Percentiles rank a stretch among this genome's conserved stretches.
These are phyloP conservation scores for Drosophila antonietae DNA, from an alignment of 2,888 invertebrate species.

Conservation along the genomic window DNA sequence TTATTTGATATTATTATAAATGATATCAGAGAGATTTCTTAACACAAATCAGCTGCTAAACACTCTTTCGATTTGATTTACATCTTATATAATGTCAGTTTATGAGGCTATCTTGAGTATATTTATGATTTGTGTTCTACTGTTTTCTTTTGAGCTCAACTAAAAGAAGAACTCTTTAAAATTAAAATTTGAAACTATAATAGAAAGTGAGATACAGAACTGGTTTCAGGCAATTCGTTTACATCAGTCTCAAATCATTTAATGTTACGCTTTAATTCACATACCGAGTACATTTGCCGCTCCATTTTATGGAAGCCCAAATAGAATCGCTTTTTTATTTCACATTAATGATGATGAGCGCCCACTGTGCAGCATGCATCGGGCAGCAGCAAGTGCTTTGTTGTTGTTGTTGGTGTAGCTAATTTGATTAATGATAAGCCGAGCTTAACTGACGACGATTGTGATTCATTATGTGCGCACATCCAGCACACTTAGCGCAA, in stretches of 20 bases:
- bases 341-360: conserved; percentile 39
- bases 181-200: background rate
- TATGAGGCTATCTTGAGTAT: too few species aligned
- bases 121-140: background rate
- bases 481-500: conserved; percentile 76
- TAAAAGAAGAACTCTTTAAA: background rate
- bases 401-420: conserved; percentile 61
- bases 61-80: too few species aligned
- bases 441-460: conserved; percentile 80
- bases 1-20: background rate
- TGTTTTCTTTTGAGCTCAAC: background rate
- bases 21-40: too few species aligned
- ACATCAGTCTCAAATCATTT: conserved; percentile 6
- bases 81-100: too few species aligned
- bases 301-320: conserved; percentile 34
- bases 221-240: background rate
- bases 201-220: background rate
- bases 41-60: too few species aligned
- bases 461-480: conserved; percentile 82
- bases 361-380: conserved; percentile 66
- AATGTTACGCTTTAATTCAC: conserved; percentile 34
- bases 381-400: conserved; percentile 16
- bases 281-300: conserved; percentile 25
- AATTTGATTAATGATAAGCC: conserved; percentile 82
- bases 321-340: conserved; percentile 38